Base-by-base conservation (phyloP, 64 coral and sea anemone genomes). In the Dendrophyllia cribrosa region DNA sequence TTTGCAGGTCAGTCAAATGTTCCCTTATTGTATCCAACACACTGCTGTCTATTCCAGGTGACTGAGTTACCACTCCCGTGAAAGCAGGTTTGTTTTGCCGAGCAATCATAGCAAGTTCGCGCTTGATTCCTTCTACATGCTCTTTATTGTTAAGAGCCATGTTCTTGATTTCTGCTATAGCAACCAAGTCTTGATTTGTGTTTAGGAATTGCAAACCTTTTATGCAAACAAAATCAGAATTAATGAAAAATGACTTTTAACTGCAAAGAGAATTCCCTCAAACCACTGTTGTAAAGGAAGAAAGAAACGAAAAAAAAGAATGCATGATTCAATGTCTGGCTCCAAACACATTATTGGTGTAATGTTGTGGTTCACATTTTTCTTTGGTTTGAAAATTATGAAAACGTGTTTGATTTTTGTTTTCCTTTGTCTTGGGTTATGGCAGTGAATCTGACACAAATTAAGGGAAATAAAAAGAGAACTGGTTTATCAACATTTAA, bases 71-170 rank as follows among this genome's bases (percentile, higher is more conserved):
- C 24, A 86, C 69, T 52, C 86, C 82, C 77, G 76, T 69, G 16
- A 75, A 59, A 45, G 87, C 58, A 80, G 89, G 79, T 62, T 94
- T 96, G 76, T 68, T 87, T 68, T 94, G 95, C 13, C 95, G 87
- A 6, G 95, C 78, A 52, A 96, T 86, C 1, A 87, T 82, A 1
- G 91, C 91, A 58, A 96, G 83, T 34, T 96, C 95, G 77, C 91
- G 87, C 47, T 71, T 93, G 20, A 96, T 23, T 76, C 79, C 82
- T 2, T 96, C 92, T 26, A 96, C 87, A 20, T 94, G 91, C 9
- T 96, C 95, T 67, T 91, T 93, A 82, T 96, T 96, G 47, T 93
- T 72, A 58, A 62, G 51, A 9, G 86, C 79, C 74, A 96, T 91
- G 74, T 70, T 79, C 61, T 83, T 96, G 4, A 96, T 74, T 56